phyloP scores from a whole-genome alignment of 2,113 vertebrate genomes.

The Cavia aperea region DNA sequence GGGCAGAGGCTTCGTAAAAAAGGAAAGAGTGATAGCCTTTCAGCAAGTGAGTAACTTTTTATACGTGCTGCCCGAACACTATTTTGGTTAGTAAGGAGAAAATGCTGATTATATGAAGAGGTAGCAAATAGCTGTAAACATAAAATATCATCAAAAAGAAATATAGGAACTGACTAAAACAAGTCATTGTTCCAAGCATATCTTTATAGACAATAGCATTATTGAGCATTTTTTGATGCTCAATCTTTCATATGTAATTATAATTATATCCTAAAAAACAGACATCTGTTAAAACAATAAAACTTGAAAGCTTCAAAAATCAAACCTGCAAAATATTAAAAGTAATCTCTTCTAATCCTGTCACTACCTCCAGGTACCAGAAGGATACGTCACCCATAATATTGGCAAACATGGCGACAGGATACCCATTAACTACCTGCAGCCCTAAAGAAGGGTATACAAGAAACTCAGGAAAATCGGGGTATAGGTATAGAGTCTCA shows the following conservation, averaged over 20 bases:
- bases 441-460: not conserved
- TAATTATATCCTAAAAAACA: conserved; percentile 12
- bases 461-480: not conserved
- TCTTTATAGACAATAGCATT: not conserved
- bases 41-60: not conserved
- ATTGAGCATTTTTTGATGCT: not conserved
- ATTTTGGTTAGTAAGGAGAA: conserved; percentile 14
- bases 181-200: not conserved
- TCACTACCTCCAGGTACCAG: not conserved
- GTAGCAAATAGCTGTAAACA: not conserved
- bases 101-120: not conserved
- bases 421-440: not conserved
- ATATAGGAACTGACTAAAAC: not conserved
- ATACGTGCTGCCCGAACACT: not conserved
- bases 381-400: not conserved
- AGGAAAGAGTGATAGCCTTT: not conserved
- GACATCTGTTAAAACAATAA: not conserved
- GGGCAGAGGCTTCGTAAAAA: not conserved
- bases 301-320: conserved; percentile 2
- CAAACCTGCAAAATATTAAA: not conserved
- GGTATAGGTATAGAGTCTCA: not conserved
- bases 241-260: not conserved
- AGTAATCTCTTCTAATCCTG: not conserved
- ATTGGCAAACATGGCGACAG: not conserved
- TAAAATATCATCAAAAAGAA: conserved; percentile 11